These are phyloP conservation scores for Pteropus alecto DNA, from an alignment of 2,113 vertebrate species.

Conservation along the genomic window DNA sequence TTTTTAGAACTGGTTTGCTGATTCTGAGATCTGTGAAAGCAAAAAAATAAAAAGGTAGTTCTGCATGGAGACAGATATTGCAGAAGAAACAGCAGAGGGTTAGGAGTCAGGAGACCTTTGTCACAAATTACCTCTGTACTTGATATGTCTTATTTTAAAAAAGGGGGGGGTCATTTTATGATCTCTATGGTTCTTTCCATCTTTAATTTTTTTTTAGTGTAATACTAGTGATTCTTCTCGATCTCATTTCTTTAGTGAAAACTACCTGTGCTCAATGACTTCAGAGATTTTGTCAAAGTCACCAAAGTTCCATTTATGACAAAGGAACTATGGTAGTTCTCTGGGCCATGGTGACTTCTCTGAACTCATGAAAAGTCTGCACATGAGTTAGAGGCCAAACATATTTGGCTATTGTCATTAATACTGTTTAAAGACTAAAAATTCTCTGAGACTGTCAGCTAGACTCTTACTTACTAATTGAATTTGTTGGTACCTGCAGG, in stretches of 20 bases:
- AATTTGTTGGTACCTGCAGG: neutral
- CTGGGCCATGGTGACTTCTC: neutral
- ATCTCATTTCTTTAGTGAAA: neutral
- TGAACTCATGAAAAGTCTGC: neutral
- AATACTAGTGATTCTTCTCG: neutral
- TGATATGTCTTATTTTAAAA: neutral
- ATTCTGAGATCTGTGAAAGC: neutral
- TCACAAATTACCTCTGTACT: neutral
- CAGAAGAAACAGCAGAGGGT: neutral
- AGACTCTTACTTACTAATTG: neutral
- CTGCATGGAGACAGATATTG: neutral
- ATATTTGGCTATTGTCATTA: neutral
- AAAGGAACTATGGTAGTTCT: neutral
- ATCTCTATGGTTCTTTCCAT: neutral
- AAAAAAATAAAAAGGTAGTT: neutral
- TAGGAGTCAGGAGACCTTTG: neutral
- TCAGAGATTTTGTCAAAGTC: neutral
- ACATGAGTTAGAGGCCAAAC: neutral
- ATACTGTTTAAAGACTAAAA: neutral
- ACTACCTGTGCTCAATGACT: neutral
- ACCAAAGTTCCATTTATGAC: neutral
- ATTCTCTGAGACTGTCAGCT: neutral
- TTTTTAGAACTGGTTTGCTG: neutral
- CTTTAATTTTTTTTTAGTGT: neutral
- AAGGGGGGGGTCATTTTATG: neutral